Conservation (phyloP, 64 coral and sea anemone species). For the Dendrophyllia cribrosa region DNA sequence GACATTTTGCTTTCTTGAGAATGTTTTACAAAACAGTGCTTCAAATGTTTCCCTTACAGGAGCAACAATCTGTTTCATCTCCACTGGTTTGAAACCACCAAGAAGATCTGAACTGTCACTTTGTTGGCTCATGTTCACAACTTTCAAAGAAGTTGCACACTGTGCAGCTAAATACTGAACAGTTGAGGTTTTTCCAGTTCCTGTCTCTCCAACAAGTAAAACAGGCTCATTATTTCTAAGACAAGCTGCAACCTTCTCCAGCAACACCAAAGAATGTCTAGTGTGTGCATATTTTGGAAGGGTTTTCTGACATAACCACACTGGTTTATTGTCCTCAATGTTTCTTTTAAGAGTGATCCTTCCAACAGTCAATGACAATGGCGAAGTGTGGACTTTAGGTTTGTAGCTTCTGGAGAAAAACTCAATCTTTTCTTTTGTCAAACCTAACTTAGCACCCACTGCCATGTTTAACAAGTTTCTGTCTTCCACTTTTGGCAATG, state of each 20-base stretch:
- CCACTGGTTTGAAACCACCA: constrained; percentile 97
- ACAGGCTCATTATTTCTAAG: constrained; percentile 89
- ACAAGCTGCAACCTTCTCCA: constrained; percentile 91
- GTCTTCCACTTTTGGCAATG: constrained; percentile 73
- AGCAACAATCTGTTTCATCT: constrained; percentile 97
- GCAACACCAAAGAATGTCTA: constrained; percentile 85
- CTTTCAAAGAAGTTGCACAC: constrained; percentile 76
- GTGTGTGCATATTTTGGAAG: constrained; percentile 87
- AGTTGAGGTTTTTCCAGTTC: constrained; percentile 97
- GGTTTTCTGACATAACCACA: background rate
- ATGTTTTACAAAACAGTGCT: constrained; percentile 86
- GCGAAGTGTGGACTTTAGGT: constrained; percentile 76
- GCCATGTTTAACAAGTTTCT: constrained; percentile 59
- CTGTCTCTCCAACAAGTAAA: constrained; percentile 96
- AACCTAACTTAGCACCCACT: constrained; percentile 90
- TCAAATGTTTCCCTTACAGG: constrained; percentile 95
- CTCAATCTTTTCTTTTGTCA: constrained; percentile 94
- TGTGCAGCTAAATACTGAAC: constrained; percentile 82
- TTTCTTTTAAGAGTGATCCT: constrained; percentile 80
- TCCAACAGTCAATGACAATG: constrained; percentile 83
- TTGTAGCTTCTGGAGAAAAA: constrained; percentile 90
- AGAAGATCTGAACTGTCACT: constrained; percentile 96
- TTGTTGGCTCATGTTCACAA: constrained; percentile 99
- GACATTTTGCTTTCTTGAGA: constrained; percentile 97
- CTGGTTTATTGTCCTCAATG: background rate